Base-by-base conservation (phyloP, 2,888 invertebrate species). In the Silvanus unidentatus region DNA sequence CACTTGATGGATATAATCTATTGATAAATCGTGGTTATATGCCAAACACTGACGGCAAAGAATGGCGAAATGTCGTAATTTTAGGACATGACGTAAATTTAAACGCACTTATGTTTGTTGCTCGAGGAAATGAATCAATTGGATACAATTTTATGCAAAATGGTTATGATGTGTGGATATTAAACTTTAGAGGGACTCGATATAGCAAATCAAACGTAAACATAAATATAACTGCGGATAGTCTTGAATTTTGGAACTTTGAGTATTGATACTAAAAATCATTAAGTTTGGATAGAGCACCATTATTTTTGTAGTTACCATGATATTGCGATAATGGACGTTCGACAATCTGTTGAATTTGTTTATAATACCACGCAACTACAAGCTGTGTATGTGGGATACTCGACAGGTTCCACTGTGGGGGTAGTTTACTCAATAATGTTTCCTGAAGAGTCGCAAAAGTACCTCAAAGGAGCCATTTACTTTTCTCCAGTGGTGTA, bases 371-470 rank as follows among this genome's bases (percentile, higher is more conserved):
- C 47, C 6, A 78, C 78, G 1, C 66, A 71, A 1, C 68, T 73
- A 36, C 66, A 73, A 27, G 52, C 83, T 16, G 77, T 78, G 55
- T 93, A 89, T 64, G 73, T 90, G 30, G 93, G 92, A 0, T 90
- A 92, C 69, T 91, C 89, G 0, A 89, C 92, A 80, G 92, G 91
- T 1, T 84, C 86, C 1, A 82, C 86, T 0, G 74, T 79, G 46
- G 76, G 82, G 51, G 82, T 81, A 60, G 81, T 81, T 1, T 73
- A 86, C 65, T 75, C 84, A 39, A 79, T 82, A 1, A 76, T 78
- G 12, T 73, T 77, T 54, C 79, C 82, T 0, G 76, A 82, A 47
- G 82, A 85, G 53, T 58, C 57, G 15, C 82, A 85, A 52, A 75
- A 79, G 29, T 77, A 81, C 41, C 71, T 86, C 30, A 73, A 75